Percentiles rank a stretch among this genome's conserved stretches.
Evolutionary conservation across 2,888 invertebrate species (phyloP).

Genomic region (Piscicola geometra): DNA sequence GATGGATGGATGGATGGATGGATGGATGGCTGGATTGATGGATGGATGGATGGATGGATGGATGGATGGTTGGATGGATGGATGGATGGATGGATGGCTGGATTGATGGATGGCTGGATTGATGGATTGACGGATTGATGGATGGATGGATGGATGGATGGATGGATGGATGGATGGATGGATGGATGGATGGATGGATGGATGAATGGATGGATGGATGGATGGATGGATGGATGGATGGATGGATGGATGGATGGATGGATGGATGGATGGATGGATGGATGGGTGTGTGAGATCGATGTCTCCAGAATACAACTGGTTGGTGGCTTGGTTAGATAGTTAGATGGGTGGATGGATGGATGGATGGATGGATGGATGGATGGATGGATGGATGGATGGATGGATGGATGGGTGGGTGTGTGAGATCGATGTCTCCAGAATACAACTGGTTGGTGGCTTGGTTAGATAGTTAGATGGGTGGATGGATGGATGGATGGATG

Average conservation of each 20-base stretch:
- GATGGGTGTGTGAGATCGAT: no score
- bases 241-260: conserved; percentile 3
- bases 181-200: not conserved
- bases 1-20: conserved; percentile 5
- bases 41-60: conserved; percentile 2
- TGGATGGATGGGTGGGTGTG: no score
- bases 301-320: no score
- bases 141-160: not conserved
- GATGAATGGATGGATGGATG: not conserved
- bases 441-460: no score
- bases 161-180: not conserved
- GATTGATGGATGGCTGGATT: not conserved
- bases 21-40: not conserved
- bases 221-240: not conserved
- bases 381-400: no score
- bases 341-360: no score
- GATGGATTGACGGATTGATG: not conserved
- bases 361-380: no score
- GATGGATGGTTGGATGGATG: not conserved
- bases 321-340: no score
- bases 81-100: conserved; percentile 8
- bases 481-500: not conserved
- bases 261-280: not conserved
- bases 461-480: no score
- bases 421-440: no score